Evolutionary conservation across 2,113 vertebrate species (phyloP), one percentile per base, ranked within the genome.

Genomic region (Melanotaenia duboulayi): DNA sequence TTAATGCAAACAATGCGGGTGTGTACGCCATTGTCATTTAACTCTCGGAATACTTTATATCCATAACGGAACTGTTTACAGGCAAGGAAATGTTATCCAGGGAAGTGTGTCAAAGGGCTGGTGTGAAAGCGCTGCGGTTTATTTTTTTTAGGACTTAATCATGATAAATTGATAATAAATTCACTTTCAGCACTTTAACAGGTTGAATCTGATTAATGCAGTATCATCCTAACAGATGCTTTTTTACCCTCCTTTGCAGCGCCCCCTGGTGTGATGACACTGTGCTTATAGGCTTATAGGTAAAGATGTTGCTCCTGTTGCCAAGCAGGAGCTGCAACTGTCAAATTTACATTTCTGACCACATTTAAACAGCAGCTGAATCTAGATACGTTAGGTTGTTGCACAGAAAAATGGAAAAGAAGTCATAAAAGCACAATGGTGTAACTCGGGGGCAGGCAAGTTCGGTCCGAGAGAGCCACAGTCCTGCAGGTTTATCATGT

Each of bases 41-140:
- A 44, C 16, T 37, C 50, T 42, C 49, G 51, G 63, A 51, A 37
- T 60, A 35, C 20, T 64, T 71, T 67, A 50, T 51, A 22, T 69
- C 7, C 64, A 64, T 46, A 59, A 79, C 76, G n/a, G 39, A 40
- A 24, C 25, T 74, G 65, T 83, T 84, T 56, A 82, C 22, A 50
- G 52, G 54, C 48, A 23, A 32, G 57, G 52, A 37, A 71, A 74
- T 80, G 69, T 80, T 74, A 78, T 58, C 63, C 44, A 20, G 24
- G 20, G 22, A 58, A 74, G 20, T 23, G 59, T 13, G 13, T 12
- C 24, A 17, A 7, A 61, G 17, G 14, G 37, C 22, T 42, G 8
- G 24, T 20, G 28, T 59, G 49, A 55, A 76, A 62, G 28, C 40
- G 16, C 17, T 68, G 13, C 37, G 32, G 35, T 44, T 62, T 73